Evolutionary conservation across 2,797 vertebrate species (phyloP).

Genomic region (Sebastes kiyomatsui): DNA sequence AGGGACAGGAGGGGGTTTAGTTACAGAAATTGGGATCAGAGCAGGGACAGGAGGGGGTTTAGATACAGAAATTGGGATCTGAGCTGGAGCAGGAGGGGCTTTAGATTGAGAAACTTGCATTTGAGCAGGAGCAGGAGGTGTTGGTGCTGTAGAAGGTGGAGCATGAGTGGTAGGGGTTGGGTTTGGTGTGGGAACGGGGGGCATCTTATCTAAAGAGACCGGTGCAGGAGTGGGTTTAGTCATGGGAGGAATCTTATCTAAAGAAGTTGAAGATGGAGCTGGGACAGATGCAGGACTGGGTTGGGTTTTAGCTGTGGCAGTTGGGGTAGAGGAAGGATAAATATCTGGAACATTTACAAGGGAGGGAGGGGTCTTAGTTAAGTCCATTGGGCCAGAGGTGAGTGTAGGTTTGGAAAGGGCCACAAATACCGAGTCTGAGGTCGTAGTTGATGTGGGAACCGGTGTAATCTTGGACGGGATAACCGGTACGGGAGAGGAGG

Average conservation of each 20-base stretch:
- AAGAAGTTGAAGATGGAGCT: conserved; percentile 28
- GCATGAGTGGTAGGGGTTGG: conserved; percentile 16
- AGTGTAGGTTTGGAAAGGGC: conserved; percentile 40
- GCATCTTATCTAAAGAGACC: conserved; percentile 47
- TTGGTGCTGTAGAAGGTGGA: conserved; percentile 19
- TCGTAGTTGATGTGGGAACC: conserved; percentile 9
- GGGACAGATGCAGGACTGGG: conserved; percentile 26
- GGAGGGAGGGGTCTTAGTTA: conserved; percentile 29
- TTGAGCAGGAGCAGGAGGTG: conserved; percentile 10
- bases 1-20: background rate
- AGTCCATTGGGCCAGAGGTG: conserved; percentile 20
- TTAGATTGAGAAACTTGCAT: conserved; percentile 3
- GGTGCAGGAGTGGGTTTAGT: conserved; percentile 24
- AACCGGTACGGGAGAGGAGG: background rate
- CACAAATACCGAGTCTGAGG: conserved; percentile 16
- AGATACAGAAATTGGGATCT: conserved; percentile 4
- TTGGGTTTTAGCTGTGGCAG: conserved; percentile 35
- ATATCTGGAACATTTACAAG: conserved; percentile 21
- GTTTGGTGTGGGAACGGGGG: conserved; percentile 2
- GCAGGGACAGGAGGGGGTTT: background rate
- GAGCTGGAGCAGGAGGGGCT: background rate
- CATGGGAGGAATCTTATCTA: conserved; percentile 34
- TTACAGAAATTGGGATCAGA: background rate
- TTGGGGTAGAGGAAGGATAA: background rate
- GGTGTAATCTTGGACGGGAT: conserved; percentile 25